phyloP scores from a whole-genome alignment of 2,113 vertebrate species.

The Sakesphorus luctuosus region DNA sequence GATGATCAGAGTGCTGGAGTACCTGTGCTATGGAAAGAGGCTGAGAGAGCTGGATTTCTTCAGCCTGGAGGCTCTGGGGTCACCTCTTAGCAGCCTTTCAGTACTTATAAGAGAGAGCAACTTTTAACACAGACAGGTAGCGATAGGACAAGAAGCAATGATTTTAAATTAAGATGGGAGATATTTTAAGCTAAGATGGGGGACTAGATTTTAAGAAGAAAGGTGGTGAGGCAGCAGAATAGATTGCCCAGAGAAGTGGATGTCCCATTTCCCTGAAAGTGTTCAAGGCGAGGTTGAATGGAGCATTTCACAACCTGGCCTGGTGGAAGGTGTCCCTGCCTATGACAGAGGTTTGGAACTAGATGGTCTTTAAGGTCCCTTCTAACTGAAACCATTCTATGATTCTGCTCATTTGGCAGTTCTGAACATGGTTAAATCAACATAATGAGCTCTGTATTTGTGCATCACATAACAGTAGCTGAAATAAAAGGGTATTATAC shows the following conservation, averaged over 20 bases:
- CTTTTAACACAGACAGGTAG: not conserved
- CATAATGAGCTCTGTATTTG: not conserved
- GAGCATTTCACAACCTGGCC: not conserved
- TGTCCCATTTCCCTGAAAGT: not conserved
- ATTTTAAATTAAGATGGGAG: not conserved
- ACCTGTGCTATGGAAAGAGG: not conserved
- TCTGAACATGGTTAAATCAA: not conserved
- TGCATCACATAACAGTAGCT: not conserved
- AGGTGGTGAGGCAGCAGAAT: not conserved
- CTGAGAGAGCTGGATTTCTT: not conserved
- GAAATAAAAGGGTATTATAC: not conserved
- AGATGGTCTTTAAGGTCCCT: not conserved
- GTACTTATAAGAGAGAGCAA: not conserved
- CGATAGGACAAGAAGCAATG: not conserved
- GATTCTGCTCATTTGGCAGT: not conserved
- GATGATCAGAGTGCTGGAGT: not conserved
- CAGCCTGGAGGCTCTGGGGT: not conserved
- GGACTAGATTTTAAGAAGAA: not conserved
- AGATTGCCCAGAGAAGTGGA: not conserved
- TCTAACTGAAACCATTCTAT: not conserved
- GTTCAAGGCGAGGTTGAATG: not conserved
- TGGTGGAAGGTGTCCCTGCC: not conserved
- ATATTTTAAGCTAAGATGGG: not conserved
- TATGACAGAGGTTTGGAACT: not conserved
- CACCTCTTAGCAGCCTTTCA: not conserved